Percentiles rank a stretch among this genome's conserved stretches.
These are phyloP conservation scores for Ascaphus truei DNA, from an alignment of 2,113 vertebrate species.

Conservation along the genomic window DNA sequence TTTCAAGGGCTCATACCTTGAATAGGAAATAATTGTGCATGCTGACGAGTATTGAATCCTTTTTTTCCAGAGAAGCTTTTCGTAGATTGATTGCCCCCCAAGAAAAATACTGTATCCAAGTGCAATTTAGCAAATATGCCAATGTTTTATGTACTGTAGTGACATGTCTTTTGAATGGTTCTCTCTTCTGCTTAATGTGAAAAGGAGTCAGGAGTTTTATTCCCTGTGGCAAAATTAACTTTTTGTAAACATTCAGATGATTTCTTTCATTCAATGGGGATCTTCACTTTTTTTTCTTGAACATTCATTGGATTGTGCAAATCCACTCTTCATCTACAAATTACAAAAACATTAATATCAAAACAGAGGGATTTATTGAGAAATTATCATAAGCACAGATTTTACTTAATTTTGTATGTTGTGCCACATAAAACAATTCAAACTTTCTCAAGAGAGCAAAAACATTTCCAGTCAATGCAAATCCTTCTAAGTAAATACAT, in stretches of 20 bases:
- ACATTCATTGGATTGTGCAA: not conserved
- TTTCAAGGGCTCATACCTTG: too few species aligned
- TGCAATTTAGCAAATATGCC: not conserved
- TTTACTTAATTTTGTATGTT: not conserved
- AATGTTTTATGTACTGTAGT: not conserved
- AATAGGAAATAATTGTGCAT: not conserved
- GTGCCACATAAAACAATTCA: not conserved
- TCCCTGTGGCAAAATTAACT: not conserved
- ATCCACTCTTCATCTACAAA: not conserved
- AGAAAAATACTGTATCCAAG: not conserved
- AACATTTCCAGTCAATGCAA: not conserved
- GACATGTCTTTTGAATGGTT: not conserved
- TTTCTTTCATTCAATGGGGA: not conserved
- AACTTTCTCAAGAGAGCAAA: not conserved
- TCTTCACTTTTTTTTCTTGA: not conserved
- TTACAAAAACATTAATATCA: not conserved
- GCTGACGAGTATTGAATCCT: slow-evolving; percentile 11
- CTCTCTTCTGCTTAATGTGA: not conserved
- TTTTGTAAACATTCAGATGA: not conserved
- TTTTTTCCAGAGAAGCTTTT: not conserved
- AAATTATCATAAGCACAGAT: not conserved
- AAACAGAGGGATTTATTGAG: not conserved
- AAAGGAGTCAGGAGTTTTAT: not conserved
- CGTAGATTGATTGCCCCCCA: slow-evolving; percentile 5
- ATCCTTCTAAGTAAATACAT: not conserved